phyloP scores from a whole-genome alignment of 2,888 invertebrate genomes.

The Pollenia amentaria region DNA sequence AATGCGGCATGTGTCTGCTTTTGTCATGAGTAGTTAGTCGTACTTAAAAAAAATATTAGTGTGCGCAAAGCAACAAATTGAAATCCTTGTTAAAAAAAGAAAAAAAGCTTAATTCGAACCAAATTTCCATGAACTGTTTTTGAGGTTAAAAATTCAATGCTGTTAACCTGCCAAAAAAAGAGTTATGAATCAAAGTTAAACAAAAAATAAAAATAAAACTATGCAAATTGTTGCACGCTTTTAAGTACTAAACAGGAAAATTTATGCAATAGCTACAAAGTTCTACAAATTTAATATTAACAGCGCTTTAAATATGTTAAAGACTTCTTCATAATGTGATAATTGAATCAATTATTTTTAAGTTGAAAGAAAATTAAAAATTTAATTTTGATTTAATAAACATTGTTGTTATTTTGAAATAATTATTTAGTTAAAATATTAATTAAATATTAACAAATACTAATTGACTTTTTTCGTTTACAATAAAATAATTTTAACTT shows the following conservation, averaged over 20 bases:
- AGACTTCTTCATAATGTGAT: too few species aligned
- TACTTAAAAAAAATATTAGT: conserved; percentile 11
- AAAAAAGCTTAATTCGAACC: conserved; percentile 16
- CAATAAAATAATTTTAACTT: too few species aligned
- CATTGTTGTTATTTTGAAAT: too few species aligned
- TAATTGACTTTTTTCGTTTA: too few species aligned
- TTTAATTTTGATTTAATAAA: too few species aligned
- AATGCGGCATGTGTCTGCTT: conserved; percentile 28
- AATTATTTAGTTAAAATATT: too few species aligned
- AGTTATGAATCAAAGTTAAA: conserved; percentile 10
- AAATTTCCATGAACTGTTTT: conserved; percentile 52
- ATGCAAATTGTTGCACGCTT: conserved; percentile 47
- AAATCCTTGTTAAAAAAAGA: conserved; percentile 29
- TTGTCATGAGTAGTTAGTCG: conserved; percentile 22
- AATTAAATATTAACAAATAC: too few species aligned
- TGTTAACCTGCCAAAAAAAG: conserved; percentile 45
- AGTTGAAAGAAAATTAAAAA: too few species aligned
- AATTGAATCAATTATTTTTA: too few species aligned
- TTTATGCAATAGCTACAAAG: too few species aligned
- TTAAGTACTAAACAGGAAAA: not conserved
- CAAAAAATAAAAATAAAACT: conserved; percentile 19
- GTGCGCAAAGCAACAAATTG: conserved; percentile 56
- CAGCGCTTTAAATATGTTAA: too few species aligned
- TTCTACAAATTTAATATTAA: too few species aligned
- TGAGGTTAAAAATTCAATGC: conserved; percentile 68